Evolutionary conservation across 2,888 invertebrate species (phyloP).

Genomic region (Troglohyphantes excavatus): DNA sequence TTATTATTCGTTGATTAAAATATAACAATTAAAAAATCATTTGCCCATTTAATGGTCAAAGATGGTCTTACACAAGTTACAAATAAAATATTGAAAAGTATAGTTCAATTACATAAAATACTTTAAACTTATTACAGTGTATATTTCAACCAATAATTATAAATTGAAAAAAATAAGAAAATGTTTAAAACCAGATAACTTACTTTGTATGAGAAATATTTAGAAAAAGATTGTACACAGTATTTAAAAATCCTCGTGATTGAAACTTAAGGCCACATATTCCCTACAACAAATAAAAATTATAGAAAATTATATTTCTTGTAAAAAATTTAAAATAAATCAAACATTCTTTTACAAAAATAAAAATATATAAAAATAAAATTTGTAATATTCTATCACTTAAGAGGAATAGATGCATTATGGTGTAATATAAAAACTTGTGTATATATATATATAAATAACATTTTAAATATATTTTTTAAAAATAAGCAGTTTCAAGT

Average conservation of each 20-base stretch:
- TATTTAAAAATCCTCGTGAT: slow-evolving; percentile 87
- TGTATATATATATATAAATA: not conserved
- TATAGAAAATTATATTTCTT: not conserved
- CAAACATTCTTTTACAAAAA: not conserved
- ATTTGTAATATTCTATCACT: too few species aligned
- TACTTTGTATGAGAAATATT: slow-evolving; percentile 87
- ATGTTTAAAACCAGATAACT: slow-evolving; percentile 39
- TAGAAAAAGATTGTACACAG: slow-evolving; percentile 87
- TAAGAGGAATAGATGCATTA: too few species aligned
- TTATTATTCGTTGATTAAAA: too few species aligned
- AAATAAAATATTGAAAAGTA: too few species aligned
- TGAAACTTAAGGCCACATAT: slow-evolving; percentile 83
- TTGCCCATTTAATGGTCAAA: too few species aligned
- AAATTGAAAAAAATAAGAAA: not conserved
- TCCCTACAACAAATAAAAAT: slow-evolving; percentile 69
- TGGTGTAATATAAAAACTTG: too few species aligned
- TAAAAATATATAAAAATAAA: too few species aligned
- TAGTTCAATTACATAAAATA: not conserved
- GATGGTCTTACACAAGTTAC: too few species aligned
- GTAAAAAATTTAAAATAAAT: not conserved
- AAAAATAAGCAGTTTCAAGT: not conserved
- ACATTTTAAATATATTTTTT: not conserved
- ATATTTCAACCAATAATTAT: not conserved
- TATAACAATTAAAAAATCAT: too few species aligned
- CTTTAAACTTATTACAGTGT: not conserved